phyloP scores from a whole-genome alignment of 2,797 vertebrate species.

The Danio jaintianensis region DNA sequence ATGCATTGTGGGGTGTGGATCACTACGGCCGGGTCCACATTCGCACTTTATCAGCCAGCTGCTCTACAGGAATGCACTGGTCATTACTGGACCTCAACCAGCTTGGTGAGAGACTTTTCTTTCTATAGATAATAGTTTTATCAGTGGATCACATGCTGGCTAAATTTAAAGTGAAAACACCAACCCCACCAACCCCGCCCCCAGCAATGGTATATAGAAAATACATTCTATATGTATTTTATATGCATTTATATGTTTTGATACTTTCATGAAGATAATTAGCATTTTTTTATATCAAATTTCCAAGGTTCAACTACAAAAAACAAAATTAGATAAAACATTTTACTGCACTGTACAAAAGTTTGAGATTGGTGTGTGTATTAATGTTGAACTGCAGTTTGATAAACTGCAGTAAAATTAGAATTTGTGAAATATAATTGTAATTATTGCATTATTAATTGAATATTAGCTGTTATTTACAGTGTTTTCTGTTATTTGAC shows the following conservation, averaged over 20 bases:
- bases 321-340: neutral
- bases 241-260: neutral
- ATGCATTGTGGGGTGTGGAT: constrained; percentile 94
- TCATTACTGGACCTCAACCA: constrained; percentile 92
- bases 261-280: neutral
- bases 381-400: neutral
- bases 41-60: constrained; percentile 88
- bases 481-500: too few species aligned
- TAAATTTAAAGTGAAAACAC: constrained; percentile 46
- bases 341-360: neutral
- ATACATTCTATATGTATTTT: neutral
- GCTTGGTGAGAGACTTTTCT: constrained; percentile 81
- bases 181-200: too few species aligned
- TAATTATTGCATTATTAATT: too few species aligned
- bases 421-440: too few species aligned
- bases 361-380: neutral
- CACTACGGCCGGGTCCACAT: constrained; percentile 86
- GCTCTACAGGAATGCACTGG: constrained; percentile 93
- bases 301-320: neutral
- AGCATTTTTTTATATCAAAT: too few species aligned
- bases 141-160: constrained; percentile 28
- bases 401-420: too few species aligned
- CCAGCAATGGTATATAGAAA: neutral
- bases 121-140: constrained; percentile 9
- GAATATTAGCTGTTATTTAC: too few species aligned